Percentiles rank a stretch among this genome's conserved stretches.
Evolutionary conservation across 2,888 invertebrate genomes (phyloP).

Genomic region (Drosophila neotestacea): DNA sequence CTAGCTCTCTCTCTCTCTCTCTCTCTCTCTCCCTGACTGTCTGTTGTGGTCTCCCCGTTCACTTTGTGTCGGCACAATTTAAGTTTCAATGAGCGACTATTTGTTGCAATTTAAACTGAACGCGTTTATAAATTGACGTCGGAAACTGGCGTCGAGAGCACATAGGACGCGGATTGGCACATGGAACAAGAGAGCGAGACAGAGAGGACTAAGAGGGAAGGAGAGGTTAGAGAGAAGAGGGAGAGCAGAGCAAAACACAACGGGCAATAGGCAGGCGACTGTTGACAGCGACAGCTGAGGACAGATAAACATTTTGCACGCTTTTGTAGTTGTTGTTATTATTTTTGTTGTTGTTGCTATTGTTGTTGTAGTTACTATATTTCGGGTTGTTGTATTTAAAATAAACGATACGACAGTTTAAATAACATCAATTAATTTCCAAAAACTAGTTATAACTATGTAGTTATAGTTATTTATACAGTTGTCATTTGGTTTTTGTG

Average conservation of each 20-base stretch:
- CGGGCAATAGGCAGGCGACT: conserved; percentile 47
- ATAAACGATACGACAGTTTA: conserved; percentile 51
- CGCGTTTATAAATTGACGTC: conserved; percentile 79
- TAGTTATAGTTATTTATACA: conserved; percentile 24
- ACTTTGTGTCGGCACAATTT: conserved; percentile 78
- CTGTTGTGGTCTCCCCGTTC: conserved; percentile 46
- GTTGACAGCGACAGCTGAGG: conserved; percentile 45
- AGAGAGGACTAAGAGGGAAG: too few species aligned
- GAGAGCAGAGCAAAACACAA: conserved; percentile 30
- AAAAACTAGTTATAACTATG: conserved; percentile 48
- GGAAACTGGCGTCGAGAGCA: conserved; percentile 68
- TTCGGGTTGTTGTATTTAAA: conserved; percentile 38
- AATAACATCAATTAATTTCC: conserved; percentile 76
- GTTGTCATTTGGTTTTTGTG: conserved; percentile 53
- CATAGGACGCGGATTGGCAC: conserved; percentile 36
- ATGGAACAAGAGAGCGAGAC: conserved; percentile 3
- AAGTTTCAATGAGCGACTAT: conserved; percentile 81
- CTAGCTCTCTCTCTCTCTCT: conserved; percentile 4
- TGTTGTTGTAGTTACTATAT: conserved; percentile 35
- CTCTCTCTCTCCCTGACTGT: conserved; percentile 1
- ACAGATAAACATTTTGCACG: conserved; percentile 47
- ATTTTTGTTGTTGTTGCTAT: conserved; percentile 15
- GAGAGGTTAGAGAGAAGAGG: background rate
- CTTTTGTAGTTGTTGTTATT: conserved; percentile 15
- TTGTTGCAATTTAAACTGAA: conserved; percentile 80